Percentiles rank a stretch among this genome's conserved stretches.
These are phyloP conservation scores for Jacana jacana DNA, from an alignment of 2,113 vertebrate genomes.

Conservation along the genomic window DNA sequence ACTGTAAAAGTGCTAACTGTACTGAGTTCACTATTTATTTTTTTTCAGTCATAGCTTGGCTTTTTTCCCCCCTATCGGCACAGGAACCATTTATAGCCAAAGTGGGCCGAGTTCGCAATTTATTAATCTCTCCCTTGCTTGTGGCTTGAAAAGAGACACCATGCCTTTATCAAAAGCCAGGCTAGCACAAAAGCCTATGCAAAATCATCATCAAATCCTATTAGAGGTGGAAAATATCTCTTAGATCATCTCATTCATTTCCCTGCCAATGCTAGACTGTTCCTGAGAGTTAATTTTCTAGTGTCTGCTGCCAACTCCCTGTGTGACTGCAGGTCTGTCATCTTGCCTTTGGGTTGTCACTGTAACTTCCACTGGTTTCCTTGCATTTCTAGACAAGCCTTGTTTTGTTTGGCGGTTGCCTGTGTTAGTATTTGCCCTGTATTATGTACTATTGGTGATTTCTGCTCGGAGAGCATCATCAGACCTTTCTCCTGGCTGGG, in stretches of 20 bases:
- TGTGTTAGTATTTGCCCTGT: background rate
- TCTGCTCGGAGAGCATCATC: background rate
- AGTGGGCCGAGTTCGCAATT: constrained; percentile 50
- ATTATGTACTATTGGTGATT: background rate
- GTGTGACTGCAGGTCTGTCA: constrained; percentile 43
- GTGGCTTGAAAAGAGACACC: constrained; percentile 58
- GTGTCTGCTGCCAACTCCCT: constrained; percentile 18
- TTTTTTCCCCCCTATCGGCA: background rate
- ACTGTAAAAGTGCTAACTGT: constrained; percentile 2
- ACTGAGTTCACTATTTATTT: background rate
- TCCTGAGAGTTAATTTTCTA: constrained; percentile 66
- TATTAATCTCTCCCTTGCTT: constrained; percentile 60
- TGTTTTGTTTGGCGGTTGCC: background rate
- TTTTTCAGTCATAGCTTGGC: constrained; percentile 17
- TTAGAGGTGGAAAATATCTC: constrained; percentile 66
- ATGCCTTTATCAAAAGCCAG: constrained; percentile 63
- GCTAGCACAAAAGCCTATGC: constrained; percentile 62
- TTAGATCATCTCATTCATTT: constrained; percentile 71
- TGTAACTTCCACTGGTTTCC: background rate
- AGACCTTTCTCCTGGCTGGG: background rate
- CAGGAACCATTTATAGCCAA: constrained; percentile 16
- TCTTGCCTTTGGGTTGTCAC: constrained; percentile 31
- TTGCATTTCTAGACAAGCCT: background rate
- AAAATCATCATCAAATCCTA: constrained; percentile 69
- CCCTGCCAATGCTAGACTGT: constrained; percentile 51